phyloP scores from a whole-genome alignment of 2,888 invertebrate genomes.

The Philereme transversata region DNA sequence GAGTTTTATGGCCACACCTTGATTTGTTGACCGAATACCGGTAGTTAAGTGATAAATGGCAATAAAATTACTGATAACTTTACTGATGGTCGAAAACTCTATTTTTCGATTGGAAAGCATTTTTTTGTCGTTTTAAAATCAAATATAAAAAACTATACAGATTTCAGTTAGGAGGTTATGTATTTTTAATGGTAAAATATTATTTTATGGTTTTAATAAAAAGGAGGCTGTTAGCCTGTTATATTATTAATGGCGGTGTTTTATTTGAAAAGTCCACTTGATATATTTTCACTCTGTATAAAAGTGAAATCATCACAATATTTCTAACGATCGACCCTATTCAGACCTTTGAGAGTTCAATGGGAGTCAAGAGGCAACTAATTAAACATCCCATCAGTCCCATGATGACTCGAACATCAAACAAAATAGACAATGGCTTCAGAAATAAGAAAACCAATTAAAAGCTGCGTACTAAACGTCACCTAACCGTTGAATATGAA shows the following conservation, averaged over 20 bases:
- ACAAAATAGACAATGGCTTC: conserved; percentile 47
- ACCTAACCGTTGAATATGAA: conserved; percentile 65
- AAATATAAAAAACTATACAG: too few relatives aligned
- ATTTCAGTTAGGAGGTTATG: too few relatives aligned
- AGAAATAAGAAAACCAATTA: conserved; percentile 67
- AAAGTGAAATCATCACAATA: conserved; percentile 15
- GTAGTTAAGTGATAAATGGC: conserved; percentile 9
- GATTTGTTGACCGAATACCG: conserved; percentile 33
- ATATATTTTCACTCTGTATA: conserved; percentile 5
- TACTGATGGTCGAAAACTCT: too few relatives aligned
- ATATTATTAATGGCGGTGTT: too few relatives aligned
- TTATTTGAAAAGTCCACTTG: too few relatives aligned
- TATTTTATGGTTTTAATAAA: too few relatives aligned
- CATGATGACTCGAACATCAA: conserved; percentile 36
- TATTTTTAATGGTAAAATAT: too few relatives aligned
- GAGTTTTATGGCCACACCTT: conserved; percentile 33
- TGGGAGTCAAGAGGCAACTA: conserved; percentile 26
- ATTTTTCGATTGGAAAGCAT: too few relatives aligned
- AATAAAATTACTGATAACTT: too few relatives aligned
- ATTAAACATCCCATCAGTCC: conserved; percentile 33
- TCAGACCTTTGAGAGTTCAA: conserved; percentile 25
- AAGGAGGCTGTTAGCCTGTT: too few relatives aligned
- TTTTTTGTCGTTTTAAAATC: too few relatives aligned
- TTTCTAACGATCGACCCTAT: conserved; percentile 18
- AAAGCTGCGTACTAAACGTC: conserved; percentile 56